Evolutionary conservation across 1,140 invertebrate species (phyloP), one percentile per base, ranked within the genome.

Genomic region (Drosophila rhopaloa): DNA sequence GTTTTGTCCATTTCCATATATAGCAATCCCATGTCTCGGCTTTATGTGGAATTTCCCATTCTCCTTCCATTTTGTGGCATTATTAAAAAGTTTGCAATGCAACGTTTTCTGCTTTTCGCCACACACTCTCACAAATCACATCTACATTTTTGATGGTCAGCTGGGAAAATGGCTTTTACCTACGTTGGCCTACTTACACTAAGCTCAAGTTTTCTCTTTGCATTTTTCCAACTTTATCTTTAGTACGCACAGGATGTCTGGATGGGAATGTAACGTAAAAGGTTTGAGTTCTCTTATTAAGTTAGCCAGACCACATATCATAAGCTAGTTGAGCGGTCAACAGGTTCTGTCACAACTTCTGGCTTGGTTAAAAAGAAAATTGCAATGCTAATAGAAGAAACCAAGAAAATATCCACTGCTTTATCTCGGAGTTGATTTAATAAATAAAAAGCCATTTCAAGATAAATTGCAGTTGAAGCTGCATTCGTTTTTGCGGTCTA

Each of bases 1-100:
- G 68, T 68, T 71, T 82, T 66, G 65, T 68, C 61, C 59, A 76
- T 84, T 84, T 80, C 40, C 76, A 71, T 66, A 32, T 32, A 58
- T 48, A 55, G 37, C 47, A 51, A 19, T 54, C 35, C 19, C 38
- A 59, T 67, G 46, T 46, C 24, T 38, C 24, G 0, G 19, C n/a
- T 19, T 4, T 13, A 32, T 55, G 29, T 38, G 65, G 43, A 44
- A 46, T 73, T 61, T 67, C 44, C 71, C 67, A 53, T 81, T 71
- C 55, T 43, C 54, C 48, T 58, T 50, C 72, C 57, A 43, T 77
- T 48, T 67, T 77, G 76, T 58, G 79, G 76, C 83, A 65, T 86
- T 88, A 88, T 88, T 88, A 88, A 88, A 86, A 88, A 88, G 63
- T 88, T 80, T 73, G 81, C 71, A 88, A 76, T 81, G 79, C 65